Base-by-base conservation (phyloP, 2,113 vertebrate genomes). In the Glaucomys volans region DNA sequence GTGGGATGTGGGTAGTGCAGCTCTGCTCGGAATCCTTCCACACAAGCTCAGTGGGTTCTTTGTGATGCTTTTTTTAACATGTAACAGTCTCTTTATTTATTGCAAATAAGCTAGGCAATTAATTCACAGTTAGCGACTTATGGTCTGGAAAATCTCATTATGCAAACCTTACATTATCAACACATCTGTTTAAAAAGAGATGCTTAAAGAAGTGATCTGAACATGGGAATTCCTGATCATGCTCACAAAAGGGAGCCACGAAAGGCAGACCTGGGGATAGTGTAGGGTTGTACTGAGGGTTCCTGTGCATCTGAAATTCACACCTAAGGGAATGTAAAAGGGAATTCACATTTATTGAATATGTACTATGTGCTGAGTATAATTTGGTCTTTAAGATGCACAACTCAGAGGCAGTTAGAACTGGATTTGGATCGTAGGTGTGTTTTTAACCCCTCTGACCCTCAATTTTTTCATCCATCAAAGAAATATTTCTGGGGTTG, bases 91-190 rank as follows among this genome's bases (percentile, higher is more conserved):
- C 54, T 86, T 95, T 94, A 96, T 97, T 97, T 97, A 97, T 82
- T 97, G 59, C 80, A 96, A 95, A 92, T 94, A 96, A 82, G 37
- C 37, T 50, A 77, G 37, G 50, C 82, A 97, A 87, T 97, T 97
- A 97, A 95, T 97, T 95, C 92, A 95, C 93, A 97, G 90, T 97
- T 98, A 98, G 94, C 14, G 95, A 91, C 52, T 97, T 97, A 97
- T 95, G 80, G 89, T 67, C 84, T 97, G 85, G 94, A 97, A 97
- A 97, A 87, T 96, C 94, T 97, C 95, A 97, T 97, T 96, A 95
- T 22, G 91, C 57, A 74, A 95, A 79, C 67, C 75, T 97, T 95
- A 86, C 54, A 74, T 97, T 95, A 88, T 96, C 93, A 94, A 79
- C 93, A 94, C 90, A 94, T 97, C 90, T 96, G 85, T 84, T 97